Evolutionary conservation across 2,113 vertebrate genomes (phyloP).

Genomic region (Eretmochelys imbricata): DNA sequence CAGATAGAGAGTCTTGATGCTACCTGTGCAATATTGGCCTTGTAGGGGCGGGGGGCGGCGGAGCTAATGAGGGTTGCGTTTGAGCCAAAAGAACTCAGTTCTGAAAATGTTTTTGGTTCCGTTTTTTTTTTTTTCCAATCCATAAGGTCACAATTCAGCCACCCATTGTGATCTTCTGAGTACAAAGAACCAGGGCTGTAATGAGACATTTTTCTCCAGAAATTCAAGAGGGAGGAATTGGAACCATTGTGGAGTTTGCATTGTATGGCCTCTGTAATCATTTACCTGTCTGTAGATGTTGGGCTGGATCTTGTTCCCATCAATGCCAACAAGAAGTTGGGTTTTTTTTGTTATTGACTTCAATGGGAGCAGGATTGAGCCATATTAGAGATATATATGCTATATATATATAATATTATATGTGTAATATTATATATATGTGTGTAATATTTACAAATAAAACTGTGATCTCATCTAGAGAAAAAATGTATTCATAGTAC

Average conservation of each 20-base stretch:
- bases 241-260: constrained; percentile 76
- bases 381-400: constrained; percentile 80
- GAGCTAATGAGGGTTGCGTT: constrained; percentile 40
- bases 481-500: constrained; percentile 85
- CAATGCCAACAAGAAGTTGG: constrained; percentile 36
- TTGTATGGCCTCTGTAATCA: constrained; percentile 80
- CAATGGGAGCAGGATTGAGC: constrained; percentile 65
- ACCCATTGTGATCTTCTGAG: constrained; percentile 72
- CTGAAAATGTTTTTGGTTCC: constrained; percentile 33
- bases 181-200: constrained; percentile 70
- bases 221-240: constrained; percentile 72
- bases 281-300: constrained; percentile 78
- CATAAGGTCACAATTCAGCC: constrained; percentile 52
- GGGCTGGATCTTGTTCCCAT: constrained; percentile 75
- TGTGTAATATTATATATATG: constrained; percentile 81
- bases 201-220: constrained; percentile 77
- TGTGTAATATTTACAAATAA: constrained; percentile 86
- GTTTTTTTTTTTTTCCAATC: constrained; percentile 27
- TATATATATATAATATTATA: constrained; percentile 79
- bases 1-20: constrained; percentile 52
- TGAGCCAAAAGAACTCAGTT: constrained; percentile 47
- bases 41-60: constrained; percentile 6
- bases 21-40: constrained; percentile 44
- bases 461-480: constrained; percentile 88
- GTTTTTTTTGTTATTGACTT: constrained; percentile 45